Percentiles rank a stretch among this genome's conserved stretches.
Conservation (phyloP, 1,140 invertebrate genomes). For the Drosophila rhopaloa region DNA sequence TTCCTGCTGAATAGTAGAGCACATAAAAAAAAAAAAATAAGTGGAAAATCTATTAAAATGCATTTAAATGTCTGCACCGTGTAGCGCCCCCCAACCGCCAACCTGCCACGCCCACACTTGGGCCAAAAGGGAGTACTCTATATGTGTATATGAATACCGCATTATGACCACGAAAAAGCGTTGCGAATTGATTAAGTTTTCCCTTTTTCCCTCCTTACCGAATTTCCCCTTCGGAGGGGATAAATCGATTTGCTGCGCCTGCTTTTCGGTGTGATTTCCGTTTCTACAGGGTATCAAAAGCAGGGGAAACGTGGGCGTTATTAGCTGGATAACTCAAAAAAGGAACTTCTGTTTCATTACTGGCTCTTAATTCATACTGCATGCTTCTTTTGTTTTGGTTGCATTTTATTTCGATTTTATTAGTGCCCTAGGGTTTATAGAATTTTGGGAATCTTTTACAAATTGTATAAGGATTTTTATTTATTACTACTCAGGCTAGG, state of each 20-base stretch:
- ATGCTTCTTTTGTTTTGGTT: background rate
- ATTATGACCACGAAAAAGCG: conserved; percentile 59
- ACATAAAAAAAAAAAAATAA: background rate
- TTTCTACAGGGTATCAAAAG: conserved; percentile 27
- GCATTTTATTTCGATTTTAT: background rate
- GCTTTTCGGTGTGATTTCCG: conserved; percentile 63
- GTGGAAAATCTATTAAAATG: conserved; percentile 66
- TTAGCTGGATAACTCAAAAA: background rate
- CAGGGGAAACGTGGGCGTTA: background rate
- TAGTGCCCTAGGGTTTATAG: too few relatives aligned
- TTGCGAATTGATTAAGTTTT: conserved; percentile 71
- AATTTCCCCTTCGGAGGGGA: conserved; percentile 7
- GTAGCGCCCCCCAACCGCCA: conserved; percentile 5
- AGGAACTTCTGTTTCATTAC: background rate
- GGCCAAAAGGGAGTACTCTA: conserved; percentile 5
- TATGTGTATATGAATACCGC: conserved; percentile 16
- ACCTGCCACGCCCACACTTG: conserved; percentile 44
- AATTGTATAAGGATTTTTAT: too few relatives aligned
- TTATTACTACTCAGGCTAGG: too few relatives aligned
- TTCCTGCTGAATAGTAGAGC: conserved; percentile 18
- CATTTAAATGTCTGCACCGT: conserved; percentile 68
- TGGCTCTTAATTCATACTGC: background rate
- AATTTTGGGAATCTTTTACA: too few relatives aligned
- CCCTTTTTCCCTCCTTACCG: conserved; percentile 7
- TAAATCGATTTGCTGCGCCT: conserved; percentile 69